Conservation (phyloP, 2,888 invertebrate species). For the Adineta ricciae region DNA sequence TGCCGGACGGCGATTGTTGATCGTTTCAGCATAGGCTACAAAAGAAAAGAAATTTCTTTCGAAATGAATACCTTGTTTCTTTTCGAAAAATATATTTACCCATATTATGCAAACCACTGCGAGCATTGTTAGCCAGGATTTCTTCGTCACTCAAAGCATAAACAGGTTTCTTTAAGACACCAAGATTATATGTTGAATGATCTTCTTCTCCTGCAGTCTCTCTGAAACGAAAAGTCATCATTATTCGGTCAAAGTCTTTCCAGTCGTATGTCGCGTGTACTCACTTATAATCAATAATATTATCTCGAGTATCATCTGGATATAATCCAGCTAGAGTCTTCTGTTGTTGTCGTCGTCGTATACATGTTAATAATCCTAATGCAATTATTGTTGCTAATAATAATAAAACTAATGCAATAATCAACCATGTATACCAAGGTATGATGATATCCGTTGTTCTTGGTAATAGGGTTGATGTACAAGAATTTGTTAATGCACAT, state of each 20-base stretch:
- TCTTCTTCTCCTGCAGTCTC: constrained; percentile 11
- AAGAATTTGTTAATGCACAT: constrained; percentile 15
- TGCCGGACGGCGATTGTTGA: neutral
- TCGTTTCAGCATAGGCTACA: neutral
- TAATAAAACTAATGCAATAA: constrained; percentile 14
- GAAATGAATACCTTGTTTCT: neutral
- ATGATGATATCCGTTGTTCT: neutral
- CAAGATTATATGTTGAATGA: constrained; percentile 28
- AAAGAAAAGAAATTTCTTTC: neutral
- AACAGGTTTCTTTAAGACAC: constrained; percentile 33
- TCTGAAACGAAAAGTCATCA: neutral
- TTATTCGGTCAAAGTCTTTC: no score
- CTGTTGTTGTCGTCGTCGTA: neutral
- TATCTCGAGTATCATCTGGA: constrained; percentile 20
- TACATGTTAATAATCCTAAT: constrained; percentile 8
- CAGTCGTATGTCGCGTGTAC: neutral
- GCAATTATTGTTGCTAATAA: constrained; percentile 3
- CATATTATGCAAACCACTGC: neutral
- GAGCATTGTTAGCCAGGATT: neutral
- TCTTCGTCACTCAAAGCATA: constrained; percentile 1
- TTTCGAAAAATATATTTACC: neutral
- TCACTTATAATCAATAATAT: constrained; percentile 22
- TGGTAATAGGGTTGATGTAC: neutral
- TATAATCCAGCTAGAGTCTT: neutral
- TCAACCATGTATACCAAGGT: constrained; percentile 22